Evolutionary conservation across 2,888 invertebrate genomes (phyloP).

Genomic region (Uloborus plumipes): DNA sequence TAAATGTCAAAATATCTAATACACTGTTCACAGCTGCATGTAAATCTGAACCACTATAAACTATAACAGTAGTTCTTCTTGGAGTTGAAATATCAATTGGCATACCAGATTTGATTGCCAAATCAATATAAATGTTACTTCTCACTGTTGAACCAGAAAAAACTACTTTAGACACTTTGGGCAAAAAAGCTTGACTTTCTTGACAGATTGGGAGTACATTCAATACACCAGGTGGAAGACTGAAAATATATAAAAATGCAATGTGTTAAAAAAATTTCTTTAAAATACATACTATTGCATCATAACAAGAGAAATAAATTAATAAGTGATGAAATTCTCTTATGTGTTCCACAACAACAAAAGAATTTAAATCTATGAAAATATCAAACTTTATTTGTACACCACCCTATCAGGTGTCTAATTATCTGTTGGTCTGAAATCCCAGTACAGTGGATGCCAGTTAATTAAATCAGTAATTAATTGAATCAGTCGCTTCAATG

Average conservation of each 20-base stretch:
- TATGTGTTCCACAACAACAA: too few species aligned
- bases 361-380: too few species aligned
- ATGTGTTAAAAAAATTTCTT: neutral
- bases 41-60: slow-evolving; percentile 52
- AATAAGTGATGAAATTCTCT: too few species aligned
- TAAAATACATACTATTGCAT: too few species aligned
- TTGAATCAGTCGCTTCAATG: too few species aligned
- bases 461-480: too few species aligned
- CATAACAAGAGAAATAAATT: too few species aligned
- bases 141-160: slow-evolving; percentile 17
- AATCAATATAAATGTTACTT: neutral
- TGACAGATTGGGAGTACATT: slow-evolving; percentile 35
- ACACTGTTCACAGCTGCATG: slow-evolving; percentile 40
- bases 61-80: slow-evolving; percentile 24
- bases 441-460: too few species aligned
- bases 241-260: slow-evolving; percentile 13
- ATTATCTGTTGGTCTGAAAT: too few species aligned
- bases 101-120: neutral
- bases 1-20: slow-evolving; percentile 20
- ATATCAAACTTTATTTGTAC: too few species aligned
- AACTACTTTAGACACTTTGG: slow-evolving; percentile 26
- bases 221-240: slow-evolving; percentile 37
- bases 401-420: too few species aligned
- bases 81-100: slow-evolving; percentile 6
- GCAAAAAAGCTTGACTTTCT: neutral